Base-by-base conservation (phyloP, 2,113 vertebrate species). In the Semnornis frantzii region DNA sequence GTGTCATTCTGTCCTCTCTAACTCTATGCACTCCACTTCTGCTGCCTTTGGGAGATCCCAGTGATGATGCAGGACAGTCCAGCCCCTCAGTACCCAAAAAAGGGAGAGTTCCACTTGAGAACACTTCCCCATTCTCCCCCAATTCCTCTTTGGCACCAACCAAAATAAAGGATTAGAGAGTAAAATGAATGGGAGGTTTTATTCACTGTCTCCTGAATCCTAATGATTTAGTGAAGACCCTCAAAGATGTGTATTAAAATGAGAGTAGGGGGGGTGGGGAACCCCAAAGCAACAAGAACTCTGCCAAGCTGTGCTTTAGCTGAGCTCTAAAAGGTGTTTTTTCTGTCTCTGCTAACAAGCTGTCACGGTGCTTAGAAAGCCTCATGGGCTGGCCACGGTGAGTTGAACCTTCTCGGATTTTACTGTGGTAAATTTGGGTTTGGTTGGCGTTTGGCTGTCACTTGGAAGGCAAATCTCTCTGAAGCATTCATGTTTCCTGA, bases 301-400 rank as follows among this genome's bases (percentile, higher is more conserved):
- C n/a, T 90, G 87, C 82, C 69, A 83, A 71, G 76, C 58, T 94
- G 80, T 95, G 93, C 88, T 93, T 83, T n/a, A 92, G 93, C 71
- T 83, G 30, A 94, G 95, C 92, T 96, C 96, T 96, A 95, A 96
- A 96, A 96, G 88, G 85, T 96, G 62, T 96, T 92, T 94, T 96
- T 96, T 96, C 96, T 96, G 92, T 96, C 90, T 88, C 96, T 96
- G 96, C 96, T 96, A 96, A 71, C 96, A 96, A 96, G 96, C 96
- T 96, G 90, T 88, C 96, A 86, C 80, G 95, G 9, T 92, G 95
- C 90, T 95, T 96, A 94, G 73, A 95, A 94, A 94, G 80, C 95
- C 58, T 93, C 90, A 92, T 77, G 96, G 76, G 93, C n/a, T 96
- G 82, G 58, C 88, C 94, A 48, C 90, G 95, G 96, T 96, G 95